Base-by-base conservation (phyloP, 1,140 invertebrate genomes). In the Protaetia brevitarsis region DNA sequence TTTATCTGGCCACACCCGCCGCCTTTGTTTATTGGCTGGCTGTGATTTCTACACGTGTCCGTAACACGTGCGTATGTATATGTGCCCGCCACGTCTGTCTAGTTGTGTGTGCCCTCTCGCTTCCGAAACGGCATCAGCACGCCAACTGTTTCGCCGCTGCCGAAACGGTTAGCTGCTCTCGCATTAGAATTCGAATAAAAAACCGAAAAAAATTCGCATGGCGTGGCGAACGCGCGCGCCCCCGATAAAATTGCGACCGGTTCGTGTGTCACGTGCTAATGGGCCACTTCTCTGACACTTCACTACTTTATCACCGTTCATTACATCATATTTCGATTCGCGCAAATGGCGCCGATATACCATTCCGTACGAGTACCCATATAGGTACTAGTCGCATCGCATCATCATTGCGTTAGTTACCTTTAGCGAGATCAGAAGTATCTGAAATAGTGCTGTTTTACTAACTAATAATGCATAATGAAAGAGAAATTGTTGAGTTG, bases 31-130 rank as follows among this genome's bases (percentile, higher is more conserved):
- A 76, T 76, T 75, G 74, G 73, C 64, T 68, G 66, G 63, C 70
- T 75, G 74, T 74, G 74, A 75, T 75, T 76, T 74, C 74, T 75
- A 73, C 73, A 76, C 74, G 74, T 76, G 74, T 76, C 74, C 68
- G 45, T 59, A 65, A 68, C 74, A 74, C 74, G 73, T 74, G 74
- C 70, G 71, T 57, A 26, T 31, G 57, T 31, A 31, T 31, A 1
- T 31, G 26, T 59, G 28, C 16, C n/a, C 26, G 30, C 5, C 57
- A 31, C 57, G 57, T 51, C 41, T 19, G 41, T 51, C 63, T 64
- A 56, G 28, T 64, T 64, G 63, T 29, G 30, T 64, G 63, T 64
- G 45, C 41, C n/a, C n/a, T n/a, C n/a, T n/a, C n/a, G n/a, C 19
- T 7, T 30, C 19, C 23, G 16, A n/a, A n/a, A n/a, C n/a, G n/a